These are phyloP conservation scores for Syngnathoides biaculeatus DNA, from an alignment of 2,113 vertebrate genomes.

Conservation along the genomic window DNA sequence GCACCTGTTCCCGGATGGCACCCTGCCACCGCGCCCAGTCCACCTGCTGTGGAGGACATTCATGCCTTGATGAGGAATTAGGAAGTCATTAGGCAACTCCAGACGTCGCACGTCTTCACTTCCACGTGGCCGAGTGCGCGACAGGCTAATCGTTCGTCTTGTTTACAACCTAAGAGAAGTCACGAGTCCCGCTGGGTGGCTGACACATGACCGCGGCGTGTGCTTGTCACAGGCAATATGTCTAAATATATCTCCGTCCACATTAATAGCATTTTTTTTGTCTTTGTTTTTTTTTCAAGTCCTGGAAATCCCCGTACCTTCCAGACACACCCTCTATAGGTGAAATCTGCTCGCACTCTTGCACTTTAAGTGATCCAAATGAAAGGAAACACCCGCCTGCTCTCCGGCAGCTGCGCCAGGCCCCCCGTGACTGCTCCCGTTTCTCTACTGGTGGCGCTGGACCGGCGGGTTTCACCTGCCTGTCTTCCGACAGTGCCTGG, in stretches of 20 bases:
- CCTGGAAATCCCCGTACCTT: neutral
- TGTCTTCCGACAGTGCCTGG: too few relatives aligned
- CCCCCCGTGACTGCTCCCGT: too few relatives aligned
- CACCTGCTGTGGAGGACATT: slow-evolving; percentile 66
- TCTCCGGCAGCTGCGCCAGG: too few relatives aligned
- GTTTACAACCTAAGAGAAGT: slow-evolving; percentile 16
- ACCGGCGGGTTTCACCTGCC: too few relatives aligned
- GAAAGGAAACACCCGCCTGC: too few relatives aligned
- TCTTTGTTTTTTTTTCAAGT: neutral
- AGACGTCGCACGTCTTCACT: slow-evolving; percentile 49
- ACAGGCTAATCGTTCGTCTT: slow-evolving; percentile 16
- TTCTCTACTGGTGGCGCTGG: too few relatives aligned
- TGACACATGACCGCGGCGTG: neutral
- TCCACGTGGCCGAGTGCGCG: slow-evolving; percentile 4
- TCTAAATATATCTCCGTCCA: neutral
- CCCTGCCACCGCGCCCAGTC: slow-evolving; percentile 61
- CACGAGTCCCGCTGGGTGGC: neutral
- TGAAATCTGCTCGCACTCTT: too few relatives aligned
- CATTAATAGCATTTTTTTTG: neutral
- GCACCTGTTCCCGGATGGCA: slow-evolving; percentile 71
- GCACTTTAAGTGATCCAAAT: too few relatives aligned
- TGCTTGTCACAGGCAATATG: neutral
- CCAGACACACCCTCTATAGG: too few relatives aligned
- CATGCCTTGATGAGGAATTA: slow-evolving; percentile 73
- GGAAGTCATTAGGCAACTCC: slow-evolving; percentile 71